A percentile compares a stretch with the other conserved stretches of the same genome.
Conservation (phyloP, 2,888 invertebrate genomes). For the Busseola fusca region DNA sequence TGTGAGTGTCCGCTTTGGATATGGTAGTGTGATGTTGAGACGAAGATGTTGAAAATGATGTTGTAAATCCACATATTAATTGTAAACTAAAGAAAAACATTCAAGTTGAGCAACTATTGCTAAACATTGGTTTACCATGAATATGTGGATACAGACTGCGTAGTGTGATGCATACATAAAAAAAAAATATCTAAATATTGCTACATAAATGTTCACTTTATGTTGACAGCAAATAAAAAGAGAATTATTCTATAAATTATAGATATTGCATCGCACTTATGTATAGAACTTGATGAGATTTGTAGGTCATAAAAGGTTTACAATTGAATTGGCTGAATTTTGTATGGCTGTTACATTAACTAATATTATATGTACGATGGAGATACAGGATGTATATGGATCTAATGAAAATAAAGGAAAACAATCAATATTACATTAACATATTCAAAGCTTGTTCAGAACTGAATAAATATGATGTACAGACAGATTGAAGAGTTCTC, state of each 20-base stretch:
- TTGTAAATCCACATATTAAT: neutral
- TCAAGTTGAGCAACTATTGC: neutral
- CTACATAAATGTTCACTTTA: neutral
- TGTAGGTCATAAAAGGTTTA: slow-evolving; percentile 39
- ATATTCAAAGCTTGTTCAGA: slow-evolving; percentile 42
- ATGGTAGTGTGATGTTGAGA: slow-evolving; percentile 44
- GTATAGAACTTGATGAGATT: neutral
- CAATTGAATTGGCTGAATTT: slow-evolving; percentile 28
- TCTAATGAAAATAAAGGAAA: neutral
- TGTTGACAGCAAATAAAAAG: neutral
- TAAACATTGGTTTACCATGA: slow-evolving; percentile 6
- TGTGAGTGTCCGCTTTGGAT: slow-evolving; percentile 38
- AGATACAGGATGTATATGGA: neutral
- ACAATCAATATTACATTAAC: slow-evolving; percentile 42
- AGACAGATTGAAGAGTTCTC: slow-evolving; percentile 20
- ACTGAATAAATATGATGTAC: slow-evolving; percentile 40
- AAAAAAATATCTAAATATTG: neutral
- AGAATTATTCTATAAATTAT: neutral
- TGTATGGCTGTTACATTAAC: slow-evolving; percentile 33
- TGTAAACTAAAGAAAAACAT: neutral
- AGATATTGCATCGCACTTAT: neutral
- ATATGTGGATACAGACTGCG: neutral
- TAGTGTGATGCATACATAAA: neutral
- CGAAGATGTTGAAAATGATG: neutral
- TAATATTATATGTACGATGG: slow-evolving; percentile 2